Evolutionary conservation across 2,888 invertebrate genomes (phyloP).

Genomic region (Caenorhabditis parvicauda): DNA sequence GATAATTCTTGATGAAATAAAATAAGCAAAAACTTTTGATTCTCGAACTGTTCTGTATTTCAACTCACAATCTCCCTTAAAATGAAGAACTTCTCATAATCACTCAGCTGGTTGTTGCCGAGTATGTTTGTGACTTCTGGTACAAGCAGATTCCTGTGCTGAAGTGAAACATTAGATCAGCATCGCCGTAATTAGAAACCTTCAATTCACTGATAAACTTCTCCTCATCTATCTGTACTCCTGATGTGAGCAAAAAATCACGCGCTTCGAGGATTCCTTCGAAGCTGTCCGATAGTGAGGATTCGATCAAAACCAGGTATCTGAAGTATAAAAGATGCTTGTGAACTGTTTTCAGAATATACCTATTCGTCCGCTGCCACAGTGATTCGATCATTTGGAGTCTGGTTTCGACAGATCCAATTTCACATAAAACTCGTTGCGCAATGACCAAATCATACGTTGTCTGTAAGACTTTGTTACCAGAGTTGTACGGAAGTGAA

Average conservation of each 20-base stretch:
- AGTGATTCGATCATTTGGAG: conserved; percentile 43
- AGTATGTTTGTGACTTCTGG: conserved; percentile 29
- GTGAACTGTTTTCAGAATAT: neutral
- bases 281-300: conserved; percentile 66
- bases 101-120: conserved; percentile 30
- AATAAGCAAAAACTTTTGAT: too few species aligned
- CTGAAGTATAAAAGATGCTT: conserved; percentile 13
- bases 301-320: conserved; percentile 55
- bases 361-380: conserved; percentile 55
- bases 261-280: conserved; percentile 80
- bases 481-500: neutral
- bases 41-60: too few species aligned
- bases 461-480: conserved; percentile 22
- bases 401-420: conserved; percentile 42
- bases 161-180: conserved; percentile 1
- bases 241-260: conserved; percentile 74
- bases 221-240: conserved; percentile 32
- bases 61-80: conserved; percentile 39
- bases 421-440: conserved; percentile 52
- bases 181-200: neutral
- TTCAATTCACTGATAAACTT: conserved; percentile 15
- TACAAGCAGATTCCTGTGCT: conserved; percentile 1
- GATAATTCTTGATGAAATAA: neutral
- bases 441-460: conserved; percentile 57
- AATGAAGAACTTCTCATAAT: conserved; percentile 47